Evolutionary conservation across 2,113 vertebrate genomes (phyloP).

Genomic region (Heptranchias perlo): DNA sequence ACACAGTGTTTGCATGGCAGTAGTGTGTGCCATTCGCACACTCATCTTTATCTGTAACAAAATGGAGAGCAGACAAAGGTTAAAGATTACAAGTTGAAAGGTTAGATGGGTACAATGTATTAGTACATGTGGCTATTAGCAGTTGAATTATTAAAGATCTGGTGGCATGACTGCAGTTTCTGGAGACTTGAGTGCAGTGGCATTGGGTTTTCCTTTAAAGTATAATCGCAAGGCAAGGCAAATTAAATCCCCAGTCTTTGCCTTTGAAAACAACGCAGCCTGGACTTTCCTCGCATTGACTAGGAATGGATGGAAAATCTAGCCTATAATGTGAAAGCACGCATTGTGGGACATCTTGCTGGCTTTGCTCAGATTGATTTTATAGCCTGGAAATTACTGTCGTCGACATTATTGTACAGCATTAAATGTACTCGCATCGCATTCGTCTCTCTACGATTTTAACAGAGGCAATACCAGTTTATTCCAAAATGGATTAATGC

Average conservation of each 20-base stretch:
- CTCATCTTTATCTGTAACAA: constrained; percentile 80
- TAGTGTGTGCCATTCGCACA: constrained; percentile 91
- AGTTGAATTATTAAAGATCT: neutral
- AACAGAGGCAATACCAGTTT: neutral
- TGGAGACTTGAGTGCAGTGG: neutral
- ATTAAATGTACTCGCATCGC: neutral
- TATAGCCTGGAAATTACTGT: neutral
- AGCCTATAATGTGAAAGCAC: neutral
- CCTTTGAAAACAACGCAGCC: neutral
- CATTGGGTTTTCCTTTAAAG: neutral
- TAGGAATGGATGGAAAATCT: neutral
- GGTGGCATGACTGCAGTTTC: neutral
- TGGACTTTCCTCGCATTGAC: no score
- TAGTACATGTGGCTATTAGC: neutral
- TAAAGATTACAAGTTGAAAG: neutral
- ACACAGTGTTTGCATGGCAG: constrained; percentile 84
- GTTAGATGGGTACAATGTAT: neutral
- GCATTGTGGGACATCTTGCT: neutral
- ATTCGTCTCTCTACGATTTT: neutral
- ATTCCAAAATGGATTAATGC: neutral
- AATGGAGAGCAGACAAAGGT: constrained; percentile 34
- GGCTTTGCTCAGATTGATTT: neutral
- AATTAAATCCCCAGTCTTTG: neutral
- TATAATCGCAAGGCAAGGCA: neutral
- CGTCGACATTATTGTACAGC: neutral